phyloP scores from a whole-genome alignment of 2,888 invertebrate species.

The Minunthozetes semirufus region DNA sequence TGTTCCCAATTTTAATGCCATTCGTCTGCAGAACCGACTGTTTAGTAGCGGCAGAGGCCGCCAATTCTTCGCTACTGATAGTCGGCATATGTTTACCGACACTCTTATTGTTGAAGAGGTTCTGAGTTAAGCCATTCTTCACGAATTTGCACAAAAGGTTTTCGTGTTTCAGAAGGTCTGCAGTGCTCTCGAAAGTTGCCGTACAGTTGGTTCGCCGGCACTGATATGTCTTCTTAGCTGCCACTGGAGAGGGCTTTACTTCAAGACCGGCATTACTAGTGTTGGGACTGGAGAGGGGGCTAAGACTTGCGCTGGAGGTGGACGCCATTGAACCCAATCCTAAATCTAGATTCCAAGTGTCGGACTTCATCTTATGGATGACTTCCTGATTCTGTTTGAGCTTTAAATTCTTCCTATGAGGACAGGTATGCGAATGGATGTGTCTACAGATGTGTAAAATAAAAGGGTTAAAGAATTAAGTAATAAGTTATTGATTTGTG shows the following conservation, averaged over 20 bases:
- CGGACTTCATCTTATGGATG: not conserved
- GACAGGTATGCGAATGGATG: constrained; percentile 11
- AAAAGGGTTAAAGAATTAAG: not conserved
- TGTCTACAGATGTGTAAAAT: not conserved
- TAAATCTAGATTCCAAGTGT: not conserved
- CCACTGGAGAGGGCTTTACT: not conserved
- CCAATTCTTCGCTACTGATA: not conserved
- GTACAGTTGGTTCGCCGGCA: constrained; percentile 6
- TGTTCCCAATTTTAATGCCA: not conserved
- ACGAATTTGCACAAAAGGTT: constrained; percentile 12
- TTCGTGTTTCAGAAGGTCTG: not conserved
- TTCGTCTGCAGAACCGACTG: not conserved
- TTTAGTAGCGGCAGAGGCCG: not conserved
- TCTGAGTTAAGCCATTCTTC: not conserved
- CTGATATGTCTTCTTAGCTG: constrained; percentile 1
- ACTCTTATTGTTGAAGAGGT: not conserved
- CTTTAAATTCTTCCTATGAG: constrained; percentile 1
- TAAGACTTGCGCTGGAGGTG: not conserved
- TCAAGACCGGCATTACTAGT: not conserved
- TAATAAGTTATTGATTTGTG: not conserved
- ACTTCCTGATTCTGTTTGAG: constrained; percentile 11
- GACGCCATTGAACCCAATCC: constrained; percentile 15
- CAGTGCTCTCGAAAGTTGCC: not conserved
- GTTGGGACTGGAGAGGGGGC: not conserved
- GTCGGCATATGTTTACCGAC: not conserved